phyloP scores from a whole-genome alignment of 2,888 invertebrate genomes.

The Psococerastis gibbosa region DNA sequence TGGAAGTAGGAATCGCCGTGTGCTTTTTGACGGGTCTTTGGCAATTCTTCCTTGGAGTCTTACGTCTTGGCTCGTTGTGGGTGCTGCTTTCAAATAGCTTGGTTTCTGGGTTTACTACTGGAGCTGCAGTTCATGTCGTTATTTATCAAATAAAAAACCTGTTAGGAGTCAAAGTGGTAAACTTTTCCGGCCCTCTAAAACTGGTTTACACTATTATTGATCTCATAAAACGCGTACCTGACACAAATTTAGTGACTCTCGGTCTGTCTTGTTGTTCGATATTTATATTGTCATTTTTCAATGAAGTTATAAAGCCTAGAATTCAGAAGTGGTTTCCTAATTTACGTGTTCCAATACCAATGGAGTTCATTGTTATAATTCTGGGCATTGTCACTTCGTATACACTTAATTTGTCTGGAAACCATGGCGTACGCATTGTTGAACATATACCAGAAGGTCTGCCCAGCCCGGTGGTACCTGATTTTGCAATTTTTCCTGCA shows the following conservation, averaged over 20 bases:
- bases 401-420: constrained; percentile 33
- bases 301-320: constrained; percentile 43
- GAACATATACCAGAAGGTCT: constrained; percentile 71
- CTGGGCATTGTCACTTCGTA: constrained; percentile 47
- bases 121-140: constrained; percentile 63
- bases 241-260: constrained; percentile 43
- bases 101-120: constrained; percentile 72
- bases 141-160: constrained; percentile 48
- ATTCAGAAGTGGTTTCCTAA: constrained; percentile 30
- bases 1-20: constrained; percentile 53
- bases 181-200: constrained; percentile 40
- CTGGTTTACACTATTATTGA: constrained; percentile 36
- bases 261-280: constrained; percentile 47
- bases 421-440: constrained; percentile 42
- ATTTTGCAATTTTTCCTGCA: constrained; percentile 31
- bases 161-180: constrained; percentile 37
- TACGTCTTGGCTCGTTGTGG: constrained; percentile 44
- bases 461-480: constrained; percentile 36
- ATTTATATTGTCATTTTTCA: constrained; percentile 41
- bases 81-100: constrained; percentile 57
- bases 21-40: constrained; percentile 52
- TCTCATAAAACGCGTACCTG: constrained; percentile 28
- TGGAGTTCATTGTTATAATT: constrained; percentile 57
- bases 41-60: constrained; percentile 33
- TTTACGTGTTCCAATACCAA: constrained; percentile 47